Evolutionary conservation across 1,140 invertebrate species (phyloP), one percentile per base, ranked within the genome.

Genomic region (Danaus melanippus): DNA sequence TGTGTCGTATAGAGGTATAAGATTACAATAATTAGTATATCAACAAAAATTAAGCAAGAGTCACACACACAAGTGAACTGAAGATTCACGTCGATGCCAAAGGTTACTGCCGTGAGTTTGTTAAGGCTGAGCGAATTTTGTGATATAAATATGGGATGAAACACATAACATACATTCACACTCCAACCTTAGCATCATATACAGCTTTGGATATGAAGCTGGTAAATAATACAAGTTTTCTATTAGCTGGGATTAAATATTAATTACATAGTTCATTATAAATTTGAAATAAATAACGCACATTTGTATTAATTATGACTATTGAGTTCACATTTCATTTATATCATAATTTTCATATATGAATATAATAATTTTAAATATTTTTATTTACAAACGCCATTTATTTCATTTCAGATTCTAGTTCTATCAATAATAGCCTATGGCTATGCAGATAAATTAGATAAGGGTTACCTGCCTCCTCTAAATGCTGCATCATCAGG

Each of bases 401-500:
- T 61, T 71, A 54, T 63, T 56, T 58, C 21, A 59, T 84, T 81
- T 58, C 81, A 86, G 84, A 47, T 84, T 53, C 53, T 86, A 70
- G 54, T 86, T 44, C 53, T 85, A 67, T 73, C 79, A 45, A 51
- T 86, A 42, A 60, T 84, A 70, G 77, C 81, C 12, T 77, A 53
- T 51, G 62, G 76, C 64, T 76, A 74, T 76, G 75, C 86, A 58
- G 87, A 88, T 56, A 87, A 90, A 55, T 75, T 92, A 57, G 91
- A 92, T 58, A 90, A 89, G 66, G 88, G 86, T 10, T 92, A 92
- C 68, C 82, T 92, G 10, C 91, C 91, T 10, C 91, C 91, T 2
- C 71, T 87, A 42, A 85, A 81, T 50, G 90, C 90, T 10, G 83
- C 79, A 8, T 80, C 77, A 42, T 87, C 88, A 54, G 89, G 89